Base-by-base conservation (phyloP, 2,888 invertebrate species). In the Leptopilina myrica region DNA sequence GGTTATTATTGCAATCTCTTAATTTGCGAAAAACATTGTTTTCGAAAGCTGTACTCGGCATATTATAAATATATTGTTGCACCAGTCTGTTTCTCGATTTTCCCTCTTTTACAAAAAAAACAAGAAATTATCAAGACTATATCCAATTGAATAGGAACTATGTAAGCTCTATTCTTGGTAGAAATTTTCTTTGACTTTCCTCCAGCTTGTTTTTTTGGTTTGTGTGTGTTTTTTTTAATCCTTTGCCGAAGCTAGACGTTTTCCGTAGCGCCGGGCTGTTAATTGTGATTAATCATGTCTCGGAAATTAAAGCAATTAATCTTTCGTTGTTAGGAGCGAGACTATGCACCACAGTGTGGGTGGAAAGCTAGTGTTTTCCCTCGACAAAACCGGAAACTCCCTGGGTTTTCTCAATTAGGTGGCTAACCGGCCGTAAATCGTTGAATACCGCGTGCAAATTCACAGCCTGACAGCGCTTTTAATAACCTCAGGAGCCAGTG, bases 241-340 rank as follows among this genome's bases (percentile, higher is more conserved):
- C 78, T 69, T 77, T 77, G 64, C 73, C 64, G 76, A 76, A 76
- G 73, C 62, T 78, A 12, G 76, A 77, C n/a, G 76, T 77, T 82
- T 80, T 59, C 14, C 77, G 78, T 81, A 84, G 84, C 85, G 84
- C 85, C 85, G 83, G 84, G 82, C 85, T 89, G 89, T 90, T 90
- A 90, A 90, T 90, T 90, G 89, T 90, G 89, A 90, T 90, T 89
- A 90, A 90, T 90, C 88, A 88, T 88, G 87, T 87, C 90, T 86
- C 87, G 90, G 89, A 90, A 90, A 90, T 90, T 90, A 90, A 89
- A 88, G 88, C 89, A 87, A 90, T 90, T 90, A 90, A 90, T 90
- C 90, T 89, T 89, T 84, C 76, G 84, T 82, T 84, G 85, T 81
- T 83, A 83, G 82, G 79, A 84, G 53, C 62, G 79, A 33, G 33